Conservation (phyloP, 2,113 vertebrate genomes). For the Micromys minutus region DNA sequence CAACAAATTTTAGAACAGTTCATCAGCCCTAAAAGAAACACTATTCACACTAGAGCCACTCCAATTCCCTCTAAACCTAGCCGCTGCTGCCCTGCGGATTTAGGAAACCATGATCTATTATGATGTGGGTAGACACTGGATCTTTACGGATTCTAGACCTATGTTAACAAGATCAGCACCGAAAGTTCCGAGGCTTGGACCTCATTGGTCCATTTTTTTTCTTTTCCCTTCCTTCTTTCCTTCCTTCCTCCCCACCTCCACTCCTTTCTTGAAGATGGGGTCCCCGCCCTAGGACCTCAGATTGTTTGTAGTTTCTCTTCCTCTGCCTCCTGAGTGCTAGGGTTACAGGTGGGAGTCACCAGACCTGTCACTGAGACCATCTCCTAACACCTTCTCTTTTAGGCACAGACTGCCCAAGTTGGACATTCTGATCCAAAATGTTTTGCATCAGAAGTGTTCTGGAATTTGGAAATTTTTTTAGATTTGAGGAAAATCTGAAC, state of each 20-base stretch:
- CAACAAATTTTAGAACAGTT: not conserved
- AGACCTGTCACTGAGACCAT: accelerated
- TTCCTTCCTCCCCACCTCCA: too few relatives aligned
- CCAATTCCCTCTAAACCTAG: not conserved
- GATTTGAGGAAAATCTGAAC: not conserved
- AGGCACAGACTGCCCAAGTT: not conserved
- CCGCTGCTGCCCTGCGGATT: not conserved
- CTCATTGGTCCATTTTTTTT: not conserved
- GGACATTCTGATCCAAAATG: not conserved
- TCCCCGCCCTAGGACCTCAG: not conserved
- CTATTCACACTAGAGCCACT: not conserved
- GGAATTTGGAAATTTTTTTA: too few relatives aligned
- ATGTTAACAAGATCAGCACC: accelerated
- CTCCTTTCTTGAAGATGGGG: not conserved
- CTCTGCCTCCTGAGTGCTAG: not conserved
- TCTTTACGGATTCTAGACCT: not conserved
- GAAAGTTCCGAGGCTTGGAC: accelerated
- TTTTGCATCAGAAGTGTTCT: not conserved
- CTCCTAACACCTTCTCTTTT: not conserved
- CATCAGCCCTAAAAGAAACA: not conserved
- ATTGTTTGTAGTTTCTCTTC: not conserved
- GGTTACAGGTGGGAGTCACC: not conserved
- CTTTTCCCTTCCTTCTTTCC: too few relatives aligned
- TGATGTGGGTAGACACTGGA: not conserved
- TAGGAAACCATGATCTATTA: not conserved